Conservation (phyloP, 2,113 vertebrate genomes). For the Peromyscus californicus region DNA sequence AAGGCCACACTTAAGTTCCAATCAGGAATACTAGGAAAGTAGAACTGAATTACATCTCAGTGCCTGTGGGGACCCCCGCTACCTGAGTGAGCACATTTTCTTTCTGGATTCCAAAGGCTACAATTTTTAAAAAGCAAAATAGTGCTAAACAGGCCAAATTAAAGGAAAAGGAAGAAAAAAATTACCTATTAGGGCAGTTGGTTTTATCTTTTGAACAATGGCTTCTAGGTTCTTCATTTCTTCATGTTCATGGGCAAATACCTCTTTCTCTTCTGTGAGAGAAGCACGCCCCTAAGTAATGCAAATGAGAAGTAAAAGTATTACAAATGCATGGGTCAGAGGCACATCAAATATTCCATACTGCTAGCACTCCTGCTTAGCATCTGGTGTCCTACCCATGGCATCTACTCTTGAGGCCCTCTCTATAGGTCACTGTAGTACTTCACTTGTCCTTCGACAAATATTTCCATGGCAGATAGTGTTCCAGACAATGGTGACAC, state of each 20-base stretch:
- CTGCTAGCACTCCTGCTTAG: background rate
- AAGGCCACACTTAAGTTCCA: background rate
- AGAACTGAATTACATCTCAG: background rate
- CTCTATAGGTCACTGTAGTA: background rate
- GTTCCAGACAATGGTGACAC: background rate
- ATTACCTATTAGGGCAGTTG: constrained; percentile 96
- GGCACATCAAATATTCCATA: background rate
- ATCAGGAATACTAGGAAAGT: background rate
- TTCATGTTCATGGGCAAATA: constrained; percentile 94
- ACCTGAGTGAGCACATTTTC: background rate
- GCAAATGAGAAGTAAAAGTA: constrained; percentile 52
- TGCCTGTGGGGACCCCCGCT: background rate
- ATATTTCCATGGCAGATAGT: constrained; percentile 4
- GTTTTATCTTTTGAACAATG: constrained; percentile 92
- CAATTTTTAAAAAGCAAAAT: constrained; percentile 35
- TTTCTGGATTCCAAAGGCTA: constrained; percentile 36
- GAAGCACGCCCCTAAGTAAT: constrained; percentile 91
- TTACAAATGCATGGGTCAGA: background rate
- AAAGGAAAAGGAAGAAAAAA: background rate
- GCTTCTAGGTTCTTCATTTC: constrained; percentile 95
- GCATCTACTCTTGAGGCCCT: background rate
- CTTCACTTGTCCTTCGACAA: constrained; percentile 45
- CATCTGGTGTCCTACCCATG: background rate
- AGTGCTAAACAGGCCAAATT: background rate
- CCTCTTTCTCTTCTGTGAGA: constrained; percentile 94